Percentiles rank a stretch among this genome's conserved stretches.
Conservation (phyloP, 2,797 vertebrate species). For the Thunnus albacares region DNA sequence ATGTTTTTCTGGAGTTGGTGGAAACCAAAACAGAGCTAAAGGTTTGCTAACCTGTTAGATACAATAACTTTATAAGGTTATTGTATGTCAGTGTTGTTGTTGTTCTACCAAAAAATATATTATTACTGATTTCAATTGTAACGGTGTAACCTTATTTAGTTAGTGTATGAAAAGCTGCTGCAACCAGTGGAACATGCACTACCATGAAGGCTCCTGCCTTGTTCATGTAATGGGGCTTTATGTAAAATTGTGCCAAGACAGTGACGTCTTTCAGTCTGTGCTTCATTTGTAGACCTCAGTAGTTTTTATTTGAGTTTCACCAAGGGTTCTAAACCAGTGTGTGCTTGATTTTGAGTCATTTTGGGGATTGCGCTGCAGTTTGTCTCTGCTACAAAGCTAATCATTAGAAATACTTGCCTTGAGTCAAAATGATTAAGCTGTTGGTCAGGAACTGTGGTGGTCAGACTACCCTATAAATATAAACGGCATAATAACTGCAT, state of each 20-base stretch:
- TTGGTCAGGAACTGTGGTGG: constrained; percentile 10
- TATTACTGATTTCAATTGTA: too few relatives aligned
- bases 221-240: too few relatives aligned
- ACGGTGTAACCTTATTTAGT: too few relatives aligned
- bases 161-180: too few relatives aligned
- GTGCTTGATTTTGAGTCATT: constrained; percentile 1
- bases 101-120: too few relatives aligned
- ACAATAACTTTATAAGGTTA: too few relatives aligned
- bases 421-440: constrained; percentile 14
- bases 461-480: constrained; percentile 37
- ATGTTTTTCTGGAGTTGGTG: too few relatives aligned
- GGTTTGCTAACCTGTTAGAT: too few relatives aligned
- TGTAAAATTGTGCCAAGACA: too few relatives aligned
- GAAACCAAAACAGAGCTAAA: too few relatives aligned
- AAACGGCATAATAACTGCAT: constrained; percentile 38
- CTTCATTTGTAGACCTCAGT: background rate
- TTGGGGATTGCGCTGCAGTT: background rate
- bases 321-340: background rate
- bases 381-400: constrained; percentile 2
- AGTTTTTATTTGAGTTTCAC: background rate
- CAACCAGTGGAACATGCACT: background rate
- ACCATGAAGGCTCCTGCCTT: background rate
- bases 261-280: background rate
- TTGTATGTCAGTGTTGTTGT: too few relatives aligned
- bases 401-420: constrained; percentile 5